Evolutionary conservation across 2,888 invertebrate genomes (phyloP).

Genomic region (Smittia aterrima): DNA sequence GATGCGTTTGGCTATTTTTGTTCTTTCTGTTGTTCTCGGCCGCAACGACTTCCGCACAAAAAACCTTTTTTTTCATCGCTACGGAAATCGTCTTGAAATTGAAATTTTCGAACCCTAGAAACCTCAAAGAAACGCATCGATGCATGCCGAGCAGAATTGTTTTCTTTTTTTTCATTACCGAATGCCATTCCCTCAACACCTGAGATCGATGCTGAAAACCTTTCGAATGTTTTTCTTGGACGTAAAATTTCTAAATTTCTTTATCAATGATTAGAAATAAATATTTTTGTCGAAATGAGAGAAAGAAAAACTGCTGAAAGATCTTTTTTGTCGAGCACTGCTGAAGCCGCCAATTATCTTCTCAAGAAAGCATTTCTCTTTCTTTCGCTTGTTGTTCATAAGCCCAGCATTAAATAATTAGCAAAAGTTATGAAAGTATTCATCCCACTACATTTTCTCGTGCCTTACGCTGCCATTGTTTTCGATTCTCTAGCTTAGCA

Average conservation of each 20-base stretch:
- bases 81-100: not conserved
- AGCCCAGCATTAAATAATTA: not conserved
- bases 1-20: not conserved
- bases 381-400: not conserved
- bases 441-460: constrained; percentile 1
- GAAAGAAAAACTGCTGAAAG: too few relatives aligned
- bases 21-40: not conserved
- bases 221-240: too few relatives aligned
- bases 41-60: not conserved
- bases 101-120: constrained; percentile 1
- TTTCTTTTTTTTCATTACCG: not conserved
- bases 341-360: not conserved
- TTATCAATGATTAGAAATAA: too few relatives aligned
- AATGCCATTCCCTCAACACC: not conserved
- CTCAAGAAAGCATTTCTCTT: constrained; percentile 1
- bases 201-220: too few relatives aligned
- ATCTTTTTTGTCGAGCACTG: not conserved
- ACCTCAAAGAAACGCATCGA: not conserved
- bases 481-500: not conserved
- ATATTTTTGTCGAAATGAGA: too few relatives aligned
- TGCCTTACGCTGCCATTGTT: not conserved
- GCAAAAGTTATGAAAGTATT: constrained; percentile 5
- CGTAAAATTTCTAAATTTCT: too few relatives aligned
- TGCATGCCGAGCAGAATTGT: not conserved
- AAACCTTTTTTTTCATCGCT: not conserved